Base-by-base conservation (phyloP, 2,113 vertebrate species). In the Brachyhypopomus occidentalis region DNA sequence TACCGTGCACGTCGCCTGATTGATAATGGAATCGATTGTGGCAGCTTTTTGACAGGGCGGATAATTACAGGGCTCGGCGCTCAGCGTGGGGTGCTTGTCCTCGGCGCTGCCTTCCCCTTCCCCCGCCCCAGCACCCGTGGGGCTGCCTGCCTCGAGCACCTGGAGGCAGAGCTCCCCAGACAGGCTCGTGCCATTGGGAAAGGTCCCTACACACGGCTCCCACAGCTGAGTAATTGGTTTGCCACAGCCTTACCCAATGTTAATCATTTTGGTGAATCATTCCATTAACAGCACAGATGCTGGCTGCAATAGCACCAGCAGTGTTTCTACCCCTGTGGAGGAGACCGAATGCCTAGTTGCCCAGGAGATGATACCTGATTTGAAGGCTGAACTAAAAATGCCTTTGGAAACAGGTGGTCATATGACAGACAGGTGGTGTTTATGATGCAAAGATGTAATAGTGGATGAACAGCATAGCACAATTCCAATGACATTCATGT, bases 11-110 rank as follows among this genome's bases (percentile, higher is more conserved):
- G 38, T 64, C 82, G 77, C 30, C 81, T 77, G 77, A 83, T 75
- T 77, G 81, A 45, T 75, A 66, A 75, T 63, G 22, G 23, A 82
- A 87, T 86, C 72, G 77, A 87, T 77, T 83, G 72, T 87, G 87
- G 81, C 84, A 88, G 73, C 62, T 2, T 81, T 84, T 83, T 79
- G 36, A 82, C 75, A 71, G 22, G 62, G 23, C 23, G 52, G 77
- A 84, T 81, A 83, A 86, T 84, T 86, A 75, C 67, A 74, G 73
- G 71, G 34, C 75, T 63, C 56, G 30, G 36, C 48, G 22, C 38
- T 78, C 45, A 2, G 16, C 27, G 30, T 70, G 56, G 9, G 67
- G 59, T n/a, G 5, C 52, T 45, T 64, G 19, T 79, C 70, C 60
- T 67, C 20, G 12, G n/a, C 62, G 58, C 72, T 45, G 52, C 52